Evolutionary conservation across 2,797 vertebrate species (phyloP).

Genomic region (Phoeniculus purpureus): DNA sequence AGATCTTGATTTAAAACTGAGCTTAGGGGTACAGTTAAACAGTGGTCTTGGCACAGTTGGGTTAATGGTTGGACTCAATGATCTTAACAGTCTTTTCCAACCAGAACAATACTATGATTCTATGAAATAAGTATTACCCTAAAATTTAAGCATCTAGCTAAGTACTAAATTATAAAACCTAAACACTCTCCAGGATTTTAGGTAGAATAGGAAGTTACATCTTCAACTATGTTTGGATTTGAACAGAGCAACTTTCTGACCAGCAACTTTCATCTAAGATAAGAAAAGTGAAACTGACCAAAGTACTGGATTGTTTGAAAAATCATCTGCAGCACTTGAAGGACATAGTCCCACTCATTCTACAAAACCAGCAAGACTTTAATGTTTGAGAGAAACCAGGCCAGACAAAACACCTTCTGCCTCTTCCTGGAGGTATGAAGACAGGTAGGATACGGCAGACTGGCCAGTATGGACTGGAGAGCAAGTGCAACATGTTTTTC

Average conservation of each 20-base stretch:
- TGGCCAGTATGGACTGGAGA: accelerated
- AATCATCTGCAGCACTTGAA: neutral
- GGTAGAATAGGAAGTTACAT: neutral
- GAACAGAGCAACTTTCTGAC: neutral
- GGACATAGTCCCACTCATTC: neutral
- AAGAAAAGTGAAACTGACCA: neutral
- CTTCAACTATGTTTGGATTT: neutral
- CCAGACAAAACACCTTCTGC: neutral
- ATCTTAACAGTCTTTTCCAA: no score
- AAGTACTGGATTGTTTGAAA: neutral
- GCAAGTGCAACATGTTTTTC: accelerated
- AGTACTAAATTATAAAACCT: neutral
- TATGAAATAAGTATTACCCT: neutral
- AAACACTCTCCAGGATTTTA: neutral
- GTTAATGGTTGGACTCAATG: no score
- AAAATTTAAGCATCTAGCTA: neutral
- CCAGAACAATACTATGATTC: no score
- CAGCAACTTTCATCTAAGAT: neutral
- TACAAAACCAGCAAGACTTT: neutral
- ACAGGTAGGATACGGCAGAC: neutral
- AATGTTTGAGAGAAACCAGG: neutral
- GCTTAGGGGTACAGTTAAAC: no score
- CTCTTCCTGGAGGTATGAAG: neutral
- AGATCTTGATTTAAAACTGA: no score
- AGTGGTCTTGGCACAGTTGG: no score